These are phyloP conservation scores for Oasisia sp. DNA, from an alignment of 2,888 invertebrate genomes.

Conservation along the genomic window DNA sequence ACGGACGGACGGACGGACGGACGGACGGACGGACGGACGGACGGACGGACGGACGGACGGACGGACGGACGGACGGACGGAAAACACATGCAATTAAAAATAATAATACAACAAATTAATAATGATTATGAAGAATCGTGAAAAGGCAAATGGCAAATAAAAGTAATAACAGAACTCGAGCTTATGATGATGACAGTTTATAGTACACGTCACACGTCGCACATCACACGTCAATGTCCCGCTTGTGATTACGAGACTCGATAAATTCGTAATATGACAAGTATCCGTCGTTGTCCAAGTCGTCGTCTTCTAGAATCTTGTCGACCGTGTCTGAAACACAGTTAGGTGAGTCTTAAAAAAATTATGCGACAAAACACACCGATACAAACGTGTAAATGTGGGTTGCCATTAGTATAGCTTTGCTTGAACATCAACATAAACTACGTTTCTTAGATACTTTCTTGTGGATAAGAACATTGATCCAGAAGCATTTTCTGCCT, in stretches of 20 bases:
- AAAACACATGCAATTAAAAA: too few species aligned
- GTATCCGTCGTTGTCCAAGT: neutral
- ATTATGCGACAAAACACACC: neutral
- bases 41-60: too few species aligned
- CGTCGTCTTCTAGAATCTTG: neutral
- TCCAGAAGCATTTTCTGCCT: too few species aligned
- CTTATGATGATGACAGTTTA: neutral
- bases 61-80: too few species aligned
- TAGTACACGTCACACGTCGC: neutral
- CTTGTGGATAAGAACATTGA: too few species aligned
- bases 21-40: too few species aligned
- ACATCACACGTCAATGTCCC: neutral
- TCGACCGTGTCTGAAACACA: neutral
- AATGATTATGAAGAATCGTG: neutral
- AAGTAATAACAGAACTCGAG: neutral
- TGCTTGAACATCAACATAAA: too few species aligned
- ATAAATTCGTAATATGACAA: neutral
- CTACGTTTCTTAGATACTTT: too few species aligned
- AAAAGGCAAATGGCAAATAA: neutral
- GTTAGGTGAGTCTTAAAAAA: neutral
- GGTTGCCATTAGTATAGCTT: too few species aligned
- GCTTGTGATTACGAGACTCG: neutral
- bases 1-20: too few species aligned
- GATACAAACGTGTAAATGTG: neutral
- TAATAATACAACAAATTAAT: too few species aligned